Evolutionary conservation across 2,797 vertebrate species (phyloP).

Genomic region (Schizopygopsis malacanthus): DNA sequence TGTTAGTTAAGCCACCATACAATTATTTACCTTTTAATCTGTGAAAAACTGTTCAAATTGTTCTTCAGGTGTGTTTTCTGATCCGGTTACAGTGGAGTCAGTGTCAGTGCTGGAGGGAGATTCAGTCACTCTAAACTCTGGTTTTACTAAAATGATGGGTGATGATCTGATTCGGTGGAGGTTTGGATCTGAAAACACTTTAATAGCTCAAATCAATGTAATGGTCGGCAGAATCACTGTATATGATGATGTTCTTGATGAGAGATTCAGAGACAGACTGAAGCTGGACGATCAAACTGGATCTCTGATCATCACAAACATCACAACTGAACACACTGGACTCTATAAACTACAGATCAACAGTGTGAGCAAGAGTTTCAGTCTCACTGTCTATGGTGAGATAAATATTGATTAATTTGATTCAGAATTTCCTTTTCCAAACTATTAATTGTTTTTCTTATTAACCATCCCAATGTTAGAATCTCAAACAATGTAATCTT

Average conservation of each 20-base stretch:
- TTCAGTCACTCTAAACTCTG: background rate
- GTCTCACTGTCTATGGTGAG: background rate
- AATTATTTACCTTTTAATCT: too few species aligned
- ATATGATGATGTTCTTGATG: background rate
- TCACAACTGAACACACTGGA: background rate
- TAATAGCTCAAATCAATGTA: background rate
- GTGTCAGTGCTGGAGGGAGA: background rate
- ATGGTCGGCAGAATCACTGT: rapidly evolving
- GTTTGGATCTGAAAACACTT: background rate
- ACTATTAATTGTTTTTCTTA: too few species aligned
- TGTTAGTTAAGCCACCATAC: too few species aligned
- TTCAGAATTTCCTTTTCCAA: too few species aligned
- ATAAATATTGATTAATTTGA: background rate
- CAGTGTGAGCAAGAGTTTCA: background rate
- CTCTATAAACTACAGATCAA: background rate
- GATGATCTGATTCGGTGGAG: background rate
- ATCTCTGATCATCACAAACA: background rate
- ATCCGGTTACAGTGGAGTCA: background rate
- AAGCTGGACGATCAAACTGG: background rate
- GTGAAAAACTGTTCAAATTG: too few species aligned
- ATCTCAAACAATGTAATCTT: too few species aligned
- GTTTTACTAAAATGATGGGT: background rate
- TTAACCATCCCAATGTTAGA: too few species aligned
- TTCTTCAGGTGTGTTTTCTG: too few species aligned
- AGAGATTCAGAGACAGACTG: slow-evolving; percentile 2